Conservation (phyloP, 2,113 vertebrate genomes). For the Ariopsis seemanni region DNA sequence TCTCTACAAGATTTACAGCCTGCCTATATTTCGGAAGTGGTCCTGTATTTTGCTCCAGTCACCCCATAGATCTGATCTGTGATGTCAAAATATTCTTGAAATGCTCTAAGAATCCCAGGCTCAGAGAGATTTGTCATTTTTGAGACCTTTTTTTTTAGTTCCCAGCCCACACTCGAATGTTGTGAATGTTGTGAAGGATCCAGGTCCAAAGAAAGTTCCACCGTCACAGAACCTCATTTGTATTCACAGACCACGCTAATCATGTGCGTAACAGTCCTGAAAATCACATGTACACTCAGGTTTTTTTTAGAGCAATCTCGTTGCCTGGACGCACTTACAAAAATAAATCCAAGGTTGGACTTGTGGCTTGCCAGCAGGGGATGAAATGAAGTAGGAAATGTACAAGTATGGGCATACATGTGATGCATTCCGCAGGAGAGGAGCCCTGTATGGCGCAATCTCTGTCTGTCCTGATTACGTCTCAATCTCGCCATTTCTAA, state of each 20-base stretch:
- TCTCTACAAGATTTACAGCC: not conserved
- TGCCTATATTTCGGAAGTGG: too few species aligned
- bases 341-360: not conserved
- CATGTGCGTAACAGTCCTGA: not conserved
- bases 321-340: not conserved
- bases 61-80: not conserved
- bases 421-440: not conserved
- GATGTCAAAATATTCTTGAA: not conserved
- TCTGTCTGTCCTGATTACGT: constrained; percentile 33
- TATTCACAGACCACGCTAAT: not conserved
- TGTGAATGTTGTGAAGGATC: not conserved
- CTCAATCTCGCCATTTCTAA: not conserved
- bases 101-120: not conserved
- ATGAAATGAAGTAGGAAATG: not conserved
- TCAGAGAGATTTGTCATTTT: not conserved
- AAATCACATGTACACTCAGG: not conserved
- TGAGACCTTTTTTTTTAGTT: not conserved
- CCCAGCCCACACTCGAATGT: not conserved
- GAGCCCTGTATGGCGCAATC: not conserved
- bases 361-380: not conserved
- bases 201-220: not conserved
- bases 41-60: not conserved
- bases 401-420: not conserved
- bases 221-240: not conserved
- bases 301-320: not conserved